A percentile compares a stretch with the other conserved stretches of the same genome.
phyloP scores from a whole-genome alignment of 2,888 invertebrate genomes.

The Idaea aversata region DNA sequence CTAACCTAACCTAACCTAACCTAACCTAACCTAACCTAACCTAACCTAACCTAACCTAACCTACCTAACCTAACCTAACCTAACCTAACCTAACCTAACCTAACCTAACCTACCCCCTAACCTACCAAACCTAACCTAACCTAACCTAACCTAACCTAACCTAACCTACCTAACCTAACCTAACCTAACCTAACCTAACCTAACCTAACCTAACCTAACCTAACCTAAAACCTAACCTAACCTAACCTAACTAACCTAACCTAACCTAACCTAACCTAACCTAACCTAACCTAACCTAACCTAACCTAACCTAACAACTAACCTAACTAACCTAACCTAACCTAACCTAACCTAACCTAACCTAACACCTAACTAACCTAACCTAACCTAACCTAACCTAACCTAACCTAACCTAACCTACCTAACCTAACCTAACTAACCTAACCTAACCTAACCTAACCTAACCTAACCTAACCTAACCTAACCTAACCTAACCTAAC shows the following conservation, averaged over 20 bases:
- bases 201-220: conserved; percentile 16
- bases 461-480: no score
- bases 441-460: conserved; percentile 13
- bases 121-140: conserved; percentile 13
- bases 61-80: conserved; percentile 8
- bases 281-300: conserved; percentile 16
- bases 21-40: conserved; percentile 15
- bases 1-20: conserved; percentile 15
- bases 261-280: conserved; percentile 4
- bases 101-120: conserved; percentile 10
- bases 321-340: conserved; percentile 15
- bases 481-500: conserved; percentile 13
- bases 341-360: conserved; percentile 7
- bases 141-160: conserved; percentile 15
- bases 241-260: no score
- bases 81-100: conserved; percentile 11
- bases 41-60: conserved; percentile 5
- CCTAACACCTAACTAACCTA: no score
- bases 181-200: conserved; percentile 18
- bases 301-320: conserved; percentile 13
- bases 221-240: no score
- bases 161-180: conserved; percentile 5
- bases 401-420: conserved; percentile 13
- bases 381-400: conserved; percentile 12
- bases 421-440: no score